A percentile compares a stretch with the other conserved stretches of the same genome.
These are phyloP conservation scores for Wasmannia auropunctata DNA, from an alignment of 1,140 invertebrate genomes.

Conservation along the genomic window DNA sequence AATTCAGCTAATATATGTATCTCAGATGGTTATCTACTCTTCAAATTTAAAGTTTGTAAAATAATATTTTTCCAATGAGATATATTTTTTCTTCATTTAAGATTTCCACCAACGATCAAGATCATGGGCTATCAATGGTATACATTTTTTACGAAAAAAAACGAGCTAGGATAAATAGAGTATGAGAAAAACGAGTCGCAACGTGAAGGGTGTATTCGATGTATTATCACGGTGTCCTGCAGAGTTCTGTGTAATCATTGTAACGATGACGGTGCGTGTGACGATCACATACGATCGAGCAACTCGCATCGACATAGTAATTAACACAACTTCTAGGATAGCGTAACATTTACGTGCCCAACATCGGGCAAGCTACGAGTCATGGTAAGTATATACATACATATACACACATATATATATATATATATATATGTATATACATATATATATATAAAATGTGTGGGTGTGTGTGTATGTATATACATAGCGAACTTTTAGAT, in stretches of 20 bases:
- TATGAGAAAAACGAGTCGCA: not conserved
- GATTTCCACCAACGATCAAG: constrained; percentile 28
- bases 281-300: constrained; percentile 53
- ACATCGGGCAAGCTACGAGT: constrained; percentile 67
- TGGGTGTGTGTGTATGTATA: not conserved
- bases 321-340: constrained; percentile 67
- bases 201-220: constrained; percentile 37
- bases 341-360: constrained; percentile 66
- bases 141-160: constrained; percentile 34
- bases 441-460: not conserved
- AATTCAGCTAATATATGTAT: not conserved
- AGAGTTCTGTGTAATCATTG: constrained; percentile 59
- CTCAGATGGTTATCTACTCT: not conserved
- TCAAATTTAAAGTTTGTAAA: not conserved
- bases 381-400: constrained; percentile 56
- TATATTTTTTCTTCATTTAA: not conserved
- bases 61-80: not conserved
- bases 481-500: constrained; percentile 74
- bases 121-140: not conserved
- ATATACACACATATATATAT: not conserved
- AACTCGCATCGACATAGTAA: constrained; percentile 66
- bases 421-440: not conserved
- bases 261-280: constrained; percentile 55
- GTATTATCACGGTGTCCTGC: constrained; percentile 46
- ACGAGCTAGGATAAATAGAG: not conserved